Conservation (phyloP, 2,113 vertebrate species). For the Corythaixoides concolor region DNA sequence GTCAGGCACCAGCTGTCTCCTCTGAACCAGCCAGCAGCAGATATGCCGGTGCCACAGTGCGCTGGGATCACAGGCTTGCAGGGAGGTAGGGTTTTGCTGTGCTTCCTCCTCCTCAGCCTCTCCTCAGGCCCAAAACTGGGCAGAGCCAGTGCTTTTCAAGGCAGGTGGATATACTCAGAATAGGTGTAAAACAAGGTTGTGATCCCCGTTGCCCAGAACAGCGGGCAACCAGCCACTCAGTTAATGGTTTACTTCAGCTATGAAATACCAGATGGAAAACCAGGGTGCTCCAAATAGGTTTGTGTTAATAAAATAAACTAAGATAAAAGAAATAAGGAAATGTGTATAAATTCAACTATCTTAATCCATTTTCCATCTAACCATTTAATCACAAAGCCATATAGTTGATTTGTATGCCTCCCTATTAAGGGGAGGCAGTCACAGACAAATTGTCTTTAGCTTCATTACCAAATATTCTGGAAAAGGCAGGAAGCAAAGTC, state of each 20-base stretch:
- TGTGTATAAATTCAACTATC: not conserved
- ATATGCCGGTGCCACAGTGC: rapidly evolving
- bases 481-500: constrained; percentile 60
- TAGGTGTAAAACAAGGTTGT: not conserved
- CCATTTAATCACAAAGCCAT: constrained; percentile 61
- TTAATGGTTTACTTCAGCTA: not conserved
- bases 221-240: not conserved
- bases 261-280: not conserved
- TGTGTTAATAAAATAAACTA: not conserved
- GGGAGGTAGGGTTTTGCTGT: not conserved
- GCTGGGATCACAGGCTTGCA: rapidly evolving
- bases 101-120: not conserved
- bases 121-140: not conserved
- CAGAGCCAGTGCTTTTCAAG: not conserved
- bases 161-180: not conserved
- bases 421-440: not conserved
- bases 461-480: constrained; percentile 14
- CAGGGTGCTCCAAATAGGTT: not conserved
- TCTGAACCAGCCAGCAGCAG: not conserved
- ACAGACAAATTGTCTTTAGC: constrained; percentile 60
- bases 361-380: constrained; percentile 38
- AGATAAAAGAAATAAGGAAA: not conserved
- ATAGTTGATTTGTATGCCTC: constrained; percentile 33
- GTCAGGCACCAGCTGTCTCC: not conserved
- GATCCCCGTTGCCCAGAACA: not conserved